These are phyloP conservation scores for Choristoneura fumiferana DNA, from an alignment of 1,140 invertebrate genomes.

Conservation along the genomic window DNA sequence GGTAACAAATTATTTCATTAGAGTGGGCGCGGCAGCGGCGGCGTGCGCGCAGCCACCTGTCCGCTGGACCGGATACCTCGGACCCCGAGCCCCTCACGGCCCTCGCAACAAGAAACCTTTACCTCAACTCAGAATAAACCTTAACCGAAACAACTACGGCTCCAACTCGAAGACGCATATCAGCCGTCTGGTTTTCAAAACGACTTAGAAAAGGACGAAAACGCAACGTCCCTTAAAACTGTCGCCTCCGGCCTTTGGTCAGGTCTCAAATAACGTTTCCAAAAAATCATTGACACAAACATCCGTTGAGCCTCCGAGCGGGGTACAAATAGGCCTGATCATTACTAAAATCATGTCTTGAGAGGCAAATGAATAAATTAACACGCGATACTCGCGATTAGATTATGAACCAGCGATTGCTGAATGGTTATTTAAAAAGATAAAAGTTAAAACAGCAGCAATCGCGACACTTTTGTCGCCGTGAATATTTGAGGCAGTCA, in stretches of 20 bases:
- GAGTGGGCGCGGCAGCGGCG: conserved; percentile 60
- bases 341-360: conserved; percentile 30
- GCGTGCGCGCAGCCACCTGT: conserved; percentile 54
- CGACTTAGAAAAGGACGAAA: conserved; percentile 39
- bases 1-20: conserved; percentile 61
- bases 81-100: conserved; percentile 35
- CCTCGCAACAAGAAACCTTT: conserved; percentile 19
- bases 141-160: neutral
- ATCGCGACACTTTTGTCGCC: no score
- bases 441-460: no score
- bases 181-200: conserved; percentile 18
- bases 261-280: conserved; percentile 42
- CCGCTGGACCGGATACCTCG: conserved; percentile 62
- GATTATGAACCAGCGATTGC: neutral
- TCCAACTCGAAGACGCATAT: neutral
- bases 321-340: conserved; percentile 28
- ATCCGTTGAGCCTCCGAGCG: conserved; percentile 35
- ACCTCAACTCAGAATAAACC: neutral
- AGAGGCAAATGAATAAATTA: conserved; percentile 30
- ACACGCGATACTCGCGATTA: conserved; percentile 26
- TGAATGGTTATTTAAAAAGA: no score
- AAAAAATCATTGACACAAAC: conserved; percentile 44
- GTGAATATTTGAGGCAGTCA: no score
- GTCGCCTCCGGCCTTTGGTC: conserved; percentile 42
- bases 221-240: conserved; percentile 37